These are phyloP conservation scores for Lasioglossum albipes DNA, from an alignment of 1,140 invertebrate species.

Conservation along the genomic window DNA sequence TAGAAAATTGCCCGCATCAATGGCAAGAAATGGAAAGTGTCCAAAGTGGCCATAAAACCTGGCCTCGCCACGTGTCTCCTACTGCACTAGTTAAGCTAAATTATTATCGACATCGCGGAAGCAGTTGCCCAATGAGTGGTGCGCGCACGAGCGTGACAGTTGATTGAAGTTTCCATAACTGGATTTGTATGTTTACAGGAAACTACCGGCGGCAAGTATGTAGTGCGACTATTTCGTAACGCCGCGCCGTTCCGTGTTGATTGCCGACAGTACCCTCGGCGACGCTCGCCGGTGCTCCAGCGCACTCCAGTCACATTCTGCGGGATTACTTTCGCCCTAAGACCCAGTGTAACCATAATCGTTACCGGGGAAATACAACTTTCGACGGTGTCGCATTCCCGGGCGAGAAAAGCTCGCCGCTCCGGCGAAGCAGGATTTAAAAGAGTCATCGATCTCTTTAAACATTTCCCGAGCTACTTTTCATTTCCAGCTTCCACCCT, in stretches of 20 bases:
- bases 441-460: background rate
- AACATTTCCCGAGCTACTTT: too few relatives aligned
- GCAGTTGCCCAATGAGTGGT: background rate
- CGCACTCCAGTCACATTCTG: background rate
- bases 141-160: background rate
- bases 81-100: background rate
- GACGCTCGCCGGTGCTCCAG: background rate
- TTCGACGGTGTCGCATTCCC: background rate
- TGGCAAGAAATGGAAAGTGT: too few relatives aligned
- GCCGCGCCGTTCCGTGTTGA: background rate
- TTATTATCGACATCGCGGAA: background rate
- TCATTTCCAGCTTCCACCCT: background rate
- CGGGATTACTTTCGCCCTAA: background rate
- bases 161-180: conserved; percentile 6
- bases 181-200: conserved; percentile 1
- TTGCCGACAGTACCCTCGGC: background rate
- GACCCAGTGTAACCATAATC: background rate
- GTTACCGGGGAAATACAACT: background rate
- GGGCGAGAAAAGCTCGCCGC: too few relatives aligned
- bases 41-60: too few relatives aligned
- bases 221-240: background rate
- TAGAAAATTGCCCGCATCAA: too few relatives aligned
- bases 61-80: background rate
- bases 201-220: background rate
- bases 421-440: background rate